Conservation (phyloP, 2,797 vertebrate genomes). For the Lepus oiostolus region DNA sequence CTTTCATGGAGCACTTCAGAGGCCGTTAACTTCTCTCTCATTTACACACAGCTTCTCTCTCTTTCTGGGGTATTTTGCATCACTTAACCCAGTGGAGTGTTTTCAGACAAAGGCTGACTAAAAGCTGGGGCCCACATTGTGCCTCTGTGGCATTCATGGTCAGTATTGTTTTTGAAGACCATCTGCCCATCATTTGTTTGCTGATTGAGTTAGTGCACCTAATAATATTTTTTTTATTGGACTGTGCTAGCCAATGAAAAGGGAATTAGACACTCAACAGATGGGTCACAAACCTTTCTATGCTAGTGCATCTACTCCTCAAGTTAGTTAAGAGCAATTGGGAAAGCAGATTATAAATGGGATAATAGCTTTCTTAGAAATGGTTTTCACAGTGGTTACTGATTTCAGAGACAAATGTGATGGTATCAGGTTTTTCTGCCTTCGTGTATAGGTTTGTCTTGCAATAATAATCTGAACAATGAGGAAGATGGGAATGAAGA, state of each 20-base stretch:
- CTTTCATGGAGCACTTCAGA: slow-evolving; percentile 79
- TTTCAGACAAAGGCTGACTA: slow-evolving; percentile 82
- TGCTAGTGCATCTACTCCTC: slow-evolving; percentile 71
- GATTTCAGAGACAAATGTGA: slow-evolving; percentile 35
- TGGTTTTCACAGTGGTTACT: slow-evolving; percentile 57
- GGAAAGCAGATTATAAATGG: slow-evolving; percentile 71
- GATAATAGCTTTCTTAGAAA: slow-evolving; percentile 76
- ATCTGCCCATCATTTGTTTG: slow-evolving; percentile 86
- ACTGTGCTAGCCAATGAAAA: slow-evolving; percentile 81
- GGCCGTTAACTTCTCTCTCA: slow-evolving; percentile 81
- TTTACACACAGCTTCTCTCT: slow-evolving; percentile 82
- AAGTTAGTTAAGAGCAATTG: slow-evolving; percentile 81
- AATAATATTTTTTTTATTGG: slow-evolving; percentile 84
- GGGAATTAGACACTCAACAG: slow-evolving; percentile 85
- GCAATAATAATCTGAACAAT: slow-evolving; percentile 28
- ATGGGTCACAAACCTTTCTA: slow-evolving; percentile 84
- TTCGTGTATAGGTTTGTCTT: neutral
- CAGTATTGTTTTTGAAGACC: slow-evolving; percentile 83
- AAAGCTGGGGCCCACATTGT: slow-evolving; percentile 75
- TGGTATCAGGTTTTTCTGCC: slow-evolving; percentile 27
- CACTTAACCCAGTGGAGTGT: slow-evolving; percentile 84
- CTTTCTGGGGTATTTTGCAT: slow-evolving; percentile 81
- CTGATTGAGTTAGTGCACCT: slow-evolving; percentile 85
- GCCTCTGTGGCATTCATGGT: slow-evolving; percentile 73
- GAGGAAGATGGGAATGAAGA: neutral